Conservation (phyloP, 2,797 vertebrate genomes). For the Chrysolophus pictus region DNA sequence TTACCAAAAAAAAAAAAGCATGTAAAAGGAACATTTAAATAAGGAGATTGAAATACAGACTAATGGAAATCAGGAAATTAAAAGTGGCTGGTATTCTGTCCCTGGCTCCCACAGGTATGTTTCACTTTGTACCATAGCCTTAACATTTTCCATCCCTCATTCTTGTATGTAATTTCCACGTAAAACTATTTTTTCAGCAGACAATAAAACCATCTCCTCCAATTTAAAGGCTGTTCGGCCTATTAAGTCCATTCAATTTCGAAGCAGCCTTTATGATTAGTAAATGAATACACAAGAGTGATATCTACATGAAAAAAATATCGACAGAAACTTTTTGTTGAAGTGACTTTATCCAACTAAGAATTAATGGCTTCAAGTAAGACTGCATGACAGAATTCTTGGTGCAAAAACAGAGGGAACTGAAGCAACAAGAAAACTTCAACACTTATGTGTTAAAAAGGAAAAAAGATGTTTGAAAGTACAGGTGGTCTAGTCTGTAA, state of each 20-base stretch:
- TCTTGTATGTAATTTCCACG: conserved; percentile 49
- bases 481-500: background rate
- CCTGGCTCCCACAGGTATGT: conserved; percentile 38
- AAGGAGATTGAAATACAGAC: conserved; percentile 28
- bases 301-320: background rate
- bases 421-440: background rate
- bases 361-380: background rate
- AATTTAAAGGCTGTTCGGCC: conserved; percentile 9
- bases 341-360: background rate
- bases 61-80: conserved; percentile 54
- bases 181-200: conserved; percentile 46
- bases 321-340: background rate
- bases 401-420: background rate
- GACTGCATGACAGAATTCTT: background rate
- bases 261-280: conserved; percentile 7
- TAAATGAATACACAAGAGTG: background rate
- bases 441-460: background rate
- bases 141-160: conserved; percentile 22
- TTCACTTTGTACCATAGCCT: conserved; percentile 12
- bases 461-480: background rate
- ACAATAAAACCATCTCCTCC: conserved; percentile 49
- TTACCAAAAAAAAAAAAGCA: background rate
- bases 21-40: conserved; percentile 32
- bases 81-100: conserved; percentile 21
- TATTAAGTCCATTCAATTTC: background rate